These are phyloP conservation scores for Lepidocyrtinus sp. DNA, from an alignment of 2,888 invertebrate species.

Conservation along the genomic window DNA sequence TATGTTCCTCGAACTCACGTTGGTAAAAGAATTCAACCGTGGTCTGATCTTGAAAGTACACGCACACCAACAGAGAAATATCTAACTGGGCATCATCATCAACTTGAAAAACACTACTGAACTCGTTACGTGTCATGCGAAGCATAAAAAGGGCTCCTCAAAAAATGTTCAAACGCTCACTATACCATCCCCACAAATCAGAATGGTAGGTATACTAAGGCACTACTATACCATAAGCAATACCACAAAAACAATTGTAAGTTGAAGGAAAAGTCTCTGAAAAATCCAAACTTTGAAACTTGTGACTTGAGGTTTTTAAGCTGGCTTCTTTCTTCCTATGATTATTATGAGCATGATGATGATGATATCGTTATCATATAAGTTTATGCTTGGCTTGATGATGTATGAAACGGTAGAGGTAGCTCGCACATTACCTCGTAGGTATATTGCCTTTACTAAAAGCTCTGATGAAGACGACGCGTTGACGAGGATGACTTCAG, in stretches of 20 bases:
- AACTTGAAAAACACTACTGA: conserved; percentile 47
- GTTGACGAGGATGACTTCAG: conserved; percentile 18
- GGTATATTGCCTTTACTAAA: not conserved
- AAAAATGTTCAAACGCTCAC: conserved; percentile 23
- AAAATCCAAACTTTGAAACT: not conserved
- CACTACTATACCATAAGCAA: not conserved
- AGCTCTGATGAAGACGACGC: not conserved
- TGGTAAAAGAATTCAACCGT: conserved; percentile 1
- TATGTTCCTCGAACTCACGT: conserved; percentile 32
- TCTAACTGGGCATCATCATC: conserved; percentile 36
- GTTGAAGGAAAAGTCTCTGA: conserved; percentile 12
- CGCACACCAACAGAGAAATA: not conserved
- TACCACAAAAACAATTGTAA: too few relatives aligned
- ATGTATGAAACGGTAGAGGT: not conserved
- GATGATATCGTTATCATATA: not conserved
- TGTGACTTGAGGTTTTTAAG: not conserved
- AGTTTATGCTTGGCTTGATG: not conserved
- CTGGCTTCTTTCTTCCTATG: not conserved
- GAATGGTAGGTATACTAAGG: not conserved
- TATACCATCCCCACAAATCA: not conserved
- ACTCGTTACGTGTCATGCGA: conserved; percentile 52
- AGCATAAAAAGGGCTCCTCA: conserved; percentile 57
- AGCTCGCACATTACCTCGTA: not conserved
- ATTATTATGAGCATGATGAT: conserved; percentile 5
- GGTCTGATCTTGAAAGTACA: not conserved